A percentile compares a stretch with the other conserved stretches of the same genome.
Conservation (phyloP, 2,113 vertebrate species). For the Crotalus viridis region DNA sequence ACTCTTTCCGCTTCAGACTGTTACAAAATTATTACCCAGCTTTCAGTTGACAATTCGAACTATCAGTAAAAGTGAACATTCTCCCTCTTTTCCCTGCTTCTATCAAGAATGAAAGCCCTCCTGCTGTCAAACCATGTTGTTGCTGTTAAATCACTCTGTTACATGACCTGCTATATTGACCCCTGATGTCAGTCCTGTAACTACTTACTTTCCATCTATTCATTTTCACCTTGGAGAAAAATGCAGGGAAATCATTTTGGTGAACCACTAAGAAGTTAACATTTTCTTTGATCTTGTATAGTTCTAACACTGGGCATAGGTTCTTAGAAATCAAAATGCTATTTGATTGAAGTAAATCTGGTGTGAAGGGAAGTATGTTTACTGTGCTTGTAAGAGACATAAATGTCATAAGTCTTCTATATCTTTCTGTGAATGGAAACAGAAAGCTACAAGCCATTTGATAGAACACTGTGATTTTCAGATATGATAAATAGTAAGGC, state of each 20-base stretch:
- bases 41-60: neutral
- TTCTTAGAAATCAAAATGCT: neutral
- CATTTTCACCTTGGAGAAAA: accelerated
- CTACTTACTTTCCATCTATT: neutral
- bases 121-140: neutral
- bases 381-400: neutral
- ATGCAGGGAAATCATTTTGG: accelerated
- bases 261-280: neutral
- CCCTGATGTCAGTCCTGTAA: neutral
- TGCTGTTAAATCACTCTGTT: neutral
- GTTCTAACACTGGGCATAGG: neutral
- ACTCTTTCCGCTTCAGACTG: neutral
- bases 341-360: neutral
- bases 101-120: neutral
- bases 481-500: neutral
- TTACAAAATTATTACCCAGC: neutral
- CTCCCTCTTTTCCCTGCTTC: neutral
- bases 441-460: neutral
- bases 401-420: neutral
- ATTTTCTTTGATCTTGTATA: neutral
- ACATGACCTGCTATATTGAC: neutral
- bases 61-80: neutral
- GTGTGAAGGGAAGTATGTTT: neutral
- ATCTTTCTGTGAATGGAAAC: neutral
- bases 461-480: neutral